These are phyloP conservation scores for Habropoda laboriosa DNA, from an alignment of 1,140 invertebrate genomes.

Conservation along the genomic window DNA sequence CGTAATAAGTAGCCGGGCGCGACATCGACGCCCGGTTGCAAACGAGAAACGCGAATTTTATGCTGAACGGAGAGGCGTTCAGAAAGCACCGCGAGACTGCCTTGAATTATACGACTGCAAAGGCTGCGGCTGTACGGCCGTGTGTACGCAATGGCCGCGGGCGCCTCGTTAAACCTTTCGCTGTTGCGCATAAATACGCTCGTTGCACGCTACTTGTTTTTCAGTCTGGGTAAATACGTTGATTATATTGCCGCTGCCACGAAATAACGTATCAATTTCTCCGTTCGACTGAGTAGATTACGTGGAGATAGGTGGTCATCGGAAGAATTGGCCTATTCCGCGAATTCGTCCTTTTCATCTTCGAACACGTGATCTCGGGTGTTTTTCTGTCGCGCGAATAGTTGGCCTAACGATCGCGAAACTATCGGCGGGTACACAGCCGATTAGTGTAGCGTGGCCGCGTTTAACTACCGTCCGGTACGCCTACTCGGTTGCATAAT, in stretches of 20 bases:
- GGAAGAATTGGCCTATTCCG: not conserved
- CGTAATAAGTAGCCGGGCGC: not conserved
- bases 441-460: conserved; percentile 35
- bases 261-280: conserved; percentile 62
- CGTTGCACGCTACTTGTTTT: conserved; percentile 49
- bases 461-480: conserved; percentile 19
- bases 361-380: not conserved
- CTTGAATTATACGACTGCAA: conserved; percentile 42
- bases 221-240: conserved; percentile 57
- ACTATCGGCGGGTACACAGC: conserved; percentile 11
- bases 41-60: conserved; percentile 13
- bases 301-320: too few relatives aligned
- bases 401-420: conserved; percentile 24
- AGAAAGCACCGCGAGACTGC: not conserved
- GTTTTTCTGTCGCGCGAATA: not conserved
- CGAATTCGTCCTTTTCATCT: not conserved
- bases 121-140: not conserved
- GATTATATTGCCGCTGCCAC: conserved; percentile 55
- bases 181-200: conserved; percentile 54
- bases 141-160: conserved; percentile 43
- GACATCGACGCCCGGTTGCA: not conserved
- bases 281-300: too few relatives aligned
- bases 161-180: conserved; percentile 60
- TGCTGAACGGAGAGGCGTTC: not conserved
- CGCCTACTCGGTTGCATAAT: conserved; percentile 30